A percentile compares a stretch with the other conserved stretches of the same genome.
These are phyloP conservation scores for Coptodon rendalli DNA, from an alignment of 2,113 vertebrate species.

Conservation along the genomic window DNA sequence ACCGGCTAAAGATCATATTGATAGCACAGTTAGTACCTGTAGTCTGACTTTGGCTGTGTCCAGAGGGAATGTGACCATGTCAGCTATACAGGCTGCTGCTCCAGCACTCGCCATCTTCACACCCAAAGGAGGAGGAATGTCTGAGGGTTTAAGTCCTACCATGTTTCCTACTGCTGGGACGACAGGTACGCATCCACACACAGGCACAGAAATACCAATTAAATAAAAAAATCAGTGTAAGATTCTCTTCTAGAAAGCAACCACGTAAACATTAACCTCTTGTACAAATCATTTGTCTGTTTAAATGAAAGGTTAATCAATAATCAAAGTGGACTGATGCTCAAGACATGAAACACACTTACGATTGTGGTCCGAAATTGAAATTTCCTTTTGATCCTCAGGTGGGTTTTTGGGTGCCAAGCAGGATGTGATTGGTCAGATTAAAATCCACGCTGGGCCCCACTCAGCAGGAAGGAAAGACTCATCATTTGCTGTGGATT, in stretches of 20 bases:
- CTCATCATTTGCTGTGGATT: slow-evolving; percentile 33
- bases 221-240: not conserved
- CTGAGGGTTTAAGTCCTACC: slow-evolving; percentile 75
- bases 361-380: slow-evolving; percentile 9
- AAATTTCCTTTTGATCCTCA: not conserved
- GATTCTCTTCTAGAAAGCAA: not conserved
- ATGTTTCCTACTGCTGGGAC: slow-evolving; percentile 54
- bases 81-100: slow-evolving; percentile 77
- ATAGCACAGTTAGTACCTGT: slow-evolving; percentile 57
- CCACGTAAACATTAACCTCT: not conserved
- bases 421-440: slow-evolving; percentile 6
- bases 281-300: not conserved
- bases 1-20: not conserved
- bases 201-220: not conserved
- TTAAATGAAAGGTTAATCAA: not conserved
- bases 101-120: slow-evolving; percentile 83
- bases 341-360: slow-evolving; percentile 16
- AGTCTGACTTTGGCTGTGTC: slow-evolving; percentile 79
- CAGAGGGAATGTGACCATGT: slow-evolving; percentile 82
- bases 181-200: not conserved
- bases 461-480: slow-evolving; percentile 1
- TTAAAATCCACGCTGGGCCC: slow-evolving; percentile 40
- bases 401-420: not conserved
- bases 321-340: not conserved
- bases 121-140: slow-evolving; percentile 72